Base-by-base conservation (phyloP, 2,888 invertebrate genomes). In the Agrochola lychnidis region DNA sequence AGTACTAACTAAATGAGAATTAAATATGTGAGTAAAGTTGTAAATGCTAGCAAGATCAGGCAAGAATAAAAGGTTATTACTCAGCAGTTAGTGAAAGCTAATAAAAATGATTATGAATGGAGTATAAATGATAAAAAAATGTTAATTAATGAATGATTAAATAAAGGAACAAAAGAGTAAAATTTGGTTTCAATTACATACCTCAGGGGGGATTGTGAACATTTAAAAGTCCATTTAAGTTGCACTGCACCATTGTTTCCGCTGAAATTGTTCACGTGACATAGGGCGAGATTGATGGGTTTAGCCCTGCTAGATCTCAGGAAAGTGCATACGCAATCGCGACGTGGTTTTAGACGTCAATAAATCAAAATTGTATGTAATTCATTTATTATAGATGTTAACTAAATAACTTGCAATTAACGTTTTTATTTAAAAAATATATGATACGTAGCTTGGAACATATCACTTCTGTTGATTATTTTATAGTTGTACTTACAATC, bases 201-300 rank as follows among this genome's bases (percentile, higher is more conserved):
- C 83, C 83, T 82, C 76, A 19, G 56, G 59, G 76, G 75, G 57
- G 94, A 22, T 96, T 95, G 89, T 97, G 97, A 59, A 95, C 92
- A 89, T 91, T 90, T 83, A 81, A 76, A 56, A 81, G 66, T 79
- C 82, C 83, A 9, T 72, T 64, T 63, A 64, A 75, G 66, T 68
- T 64, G 74, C 70, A 78, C 83, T 42, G 71, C 81, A 74, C 59
- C 71, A 59, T 57, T 61, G 64, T 63, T 73, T 73, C 71, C 51
- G 61, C 82, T 76, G 76, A 61, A 82, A 84, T 72, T 78, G 40
- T 59, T 69, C 64, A 79, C 76, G 5, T 68, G 16, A 40, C 68
- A 70, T 16, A 14, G 73, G 62, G 78, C 64, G 40, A 67, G 14
- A 40, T 76, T 62, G 53, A 42, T 64, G 63, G 51, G 14, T 53